A percentile compares a stretch with the other conserved stretches of the same genome.
Evolutionary conservation across 2,113 vertebrate genomes (phyloP).

Genomic region (Prietella phreatophila): DNA sequence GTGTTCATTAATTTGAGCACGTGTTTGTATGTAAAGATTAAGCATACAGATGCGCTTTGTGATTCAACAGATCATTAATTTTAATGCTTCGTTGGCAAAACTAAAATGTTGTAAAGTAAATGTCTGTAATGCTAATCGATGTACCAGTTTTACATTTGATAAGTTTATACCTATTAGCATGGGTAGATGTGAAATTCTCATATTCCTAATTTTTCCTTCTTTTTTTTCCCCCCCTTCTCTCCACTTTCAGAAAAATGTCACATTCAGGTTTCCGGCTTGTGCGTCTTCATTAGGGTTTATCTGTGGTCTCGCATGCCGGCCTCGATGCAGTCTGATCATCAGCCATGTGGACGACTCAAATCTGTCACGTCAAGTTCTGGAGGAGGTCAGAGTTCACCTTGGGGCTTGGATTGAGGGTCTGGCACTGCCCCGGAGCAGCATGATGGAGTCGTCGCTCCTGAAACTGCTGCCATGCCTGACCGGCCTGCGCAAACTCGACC

Average conservation of each 20-base stretch:
- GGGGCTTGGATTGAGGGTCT: conserved; percentile 74
- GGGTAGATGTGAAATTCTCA: too few species aligned
- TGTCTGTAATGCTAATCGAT: not conserved
- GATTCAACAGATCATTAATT: not conserved
- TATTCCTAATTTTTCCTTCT: not conserved
- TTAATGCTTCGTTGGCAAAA: not conserved
- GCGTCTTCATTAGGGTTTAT: conserved; percentile 73
- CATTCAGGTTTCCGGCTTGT: conserved; percentile 76
- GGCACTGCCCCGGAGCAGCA: conserved; percentile 73
- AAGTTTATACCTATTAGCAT: not conserved
- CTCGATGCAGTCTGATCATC: conserved; percentile 70
- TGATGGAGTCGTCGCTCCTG: conserved; percentile 76
- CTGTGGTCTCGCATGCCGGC: conserved; percentile 62
- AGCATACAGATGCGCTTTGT: too few species aligned
- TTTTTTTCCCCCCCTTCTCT: not conserved
- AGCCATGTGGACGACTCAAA: conserved; percentile 75
- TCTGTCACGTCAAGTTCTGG: conserved; percentile 70
- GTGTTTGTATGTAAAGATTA: not conserved
- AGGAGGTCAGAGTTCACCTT: conserved; percentile 66
- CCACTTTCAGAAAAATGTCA: conserved; percentile 67
- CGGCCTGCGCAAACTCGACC: conserved; percentile 71
- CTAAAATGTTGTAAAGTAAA: not conserved
- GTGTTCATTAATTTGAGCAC: not conserved
- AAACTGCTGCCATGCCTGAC: conserved; percentile 74
- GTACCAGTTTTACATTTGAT: not conserved